phyloP scores from a whole-genome alignment of 2,113 vertebrate species.

The Gymnocephalus cernua region DNA sequence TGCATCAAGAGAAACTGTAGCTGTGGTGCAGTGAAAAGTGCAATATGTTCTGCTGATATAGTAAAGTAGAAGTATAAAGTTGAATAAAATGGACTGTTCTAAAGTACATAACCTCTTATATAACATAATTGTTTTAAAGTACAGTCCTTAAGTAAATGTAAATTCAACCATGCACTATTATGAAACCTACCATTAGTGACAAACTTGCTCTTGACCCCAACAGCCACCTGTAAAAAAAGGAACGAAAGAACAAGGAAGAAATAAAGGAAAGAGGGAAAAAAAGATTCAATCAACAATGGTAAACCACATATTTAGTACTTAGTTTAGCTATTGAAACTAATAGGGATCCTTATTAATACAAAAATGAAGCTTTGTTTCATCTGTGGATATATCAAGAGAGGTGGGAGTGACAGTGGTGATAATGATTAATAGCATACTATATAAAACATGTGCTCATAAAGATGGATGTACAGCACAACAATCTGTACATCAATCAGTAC shows the following conservation, averaged over 20 bases:
- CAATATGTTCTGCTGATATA: neutral
- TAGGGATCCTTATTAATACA: neutral
- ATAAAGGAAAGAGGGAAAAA: neutral
- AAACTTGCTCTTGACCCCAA: constrained; percentile 77
- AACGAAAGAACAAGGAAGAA: neutral
- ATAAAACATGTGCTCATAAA: neutral
- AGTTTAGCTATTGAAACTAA: neutral
- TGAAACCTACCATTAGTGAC: constrained; percentile 73
- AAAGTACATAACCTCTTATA: neutral
- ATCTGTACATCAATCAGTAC: too few species aligned
- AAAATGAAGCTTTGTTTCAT: neutral
- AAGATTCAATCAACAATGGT: neutral
- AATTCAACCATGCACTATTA: neutral
- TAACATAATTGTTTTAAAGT: neutral
- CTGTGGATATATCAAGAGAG: neutral
- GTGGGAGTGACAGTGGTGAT: neutral
- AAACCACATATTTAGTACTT: neutral
- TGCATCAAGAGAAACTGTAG: neutral
- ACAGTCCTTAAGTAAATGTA: neutral
- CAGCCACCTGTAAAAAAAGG: constrained; percentile 63
- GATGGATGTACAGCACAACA: neutral
- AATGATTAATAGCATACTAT: neutral
- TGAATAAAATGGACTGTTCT: too few species aligned
- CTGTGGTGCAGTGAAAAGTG: neutral
- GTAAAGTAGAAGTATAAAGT: neutral